Conservation (phyloP, 2,113 vertebrate genomes). For the Laticauda laticaudata region DNA sequence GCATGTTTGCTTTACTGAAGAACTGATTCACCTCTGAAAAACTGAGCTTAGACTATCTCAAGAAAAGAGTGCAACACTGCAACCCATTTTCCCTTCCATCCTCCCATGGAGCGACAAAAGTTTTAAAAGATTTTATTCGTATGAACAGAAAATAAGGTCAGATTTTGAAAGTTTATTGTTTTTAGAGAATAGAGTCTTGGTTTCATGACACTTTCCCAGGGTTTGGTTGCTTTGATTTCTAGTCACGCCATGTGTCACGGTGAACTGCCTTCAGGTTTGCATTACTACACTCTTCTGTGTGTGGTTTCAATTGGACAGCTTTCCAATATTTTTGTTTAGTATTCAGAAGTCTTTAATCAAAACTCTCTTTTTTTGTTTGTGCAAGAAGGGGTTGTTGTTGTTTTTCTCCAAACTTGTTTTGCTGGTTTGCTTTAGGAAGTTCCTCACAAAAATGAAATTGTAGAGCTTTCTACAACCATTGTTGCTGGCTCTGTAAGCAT, state of each 20-base stretch:
- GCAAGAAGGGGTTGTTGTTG: background rate
- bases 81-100: background rate
- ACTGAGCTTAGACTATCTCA: background rate
- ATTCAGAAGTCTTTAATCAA: constrained; percentile 28
- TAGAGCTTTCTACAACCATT: background rate
- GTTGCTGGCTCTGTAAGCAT: background rate
- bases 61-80: background rate
- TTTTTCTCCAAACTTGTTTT: background rate
- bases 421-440: constrained; percentile 3
- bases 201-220: constrained; percentile 2
- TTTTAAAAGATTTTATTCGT: background rate
- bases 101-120: background rate
- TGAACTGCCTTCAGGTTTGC: constrained; percentile 19
- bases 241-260: constrained; percentile 19
- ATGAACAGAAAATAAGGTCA: background rate
- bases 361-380: background rate
- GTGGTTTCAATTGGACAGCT: constrained; percentile 23
- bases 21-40: background rate
- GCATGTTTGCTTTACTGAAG: background rate
- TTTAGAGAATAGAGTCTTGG: background rate
- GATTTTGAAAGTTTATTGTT: constrained; percentile 4
- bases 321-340: constrained; percentile 9
- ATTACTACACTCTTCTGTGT: constrained; percentile 8
- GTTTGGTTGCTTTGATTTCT: constrained; percentile 19
- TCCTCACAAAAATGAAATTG: background rate